phyloP scores from a whole-genome alignment of 2,888 invertebrate species.

The Toxonevra muliebris region DNA sequence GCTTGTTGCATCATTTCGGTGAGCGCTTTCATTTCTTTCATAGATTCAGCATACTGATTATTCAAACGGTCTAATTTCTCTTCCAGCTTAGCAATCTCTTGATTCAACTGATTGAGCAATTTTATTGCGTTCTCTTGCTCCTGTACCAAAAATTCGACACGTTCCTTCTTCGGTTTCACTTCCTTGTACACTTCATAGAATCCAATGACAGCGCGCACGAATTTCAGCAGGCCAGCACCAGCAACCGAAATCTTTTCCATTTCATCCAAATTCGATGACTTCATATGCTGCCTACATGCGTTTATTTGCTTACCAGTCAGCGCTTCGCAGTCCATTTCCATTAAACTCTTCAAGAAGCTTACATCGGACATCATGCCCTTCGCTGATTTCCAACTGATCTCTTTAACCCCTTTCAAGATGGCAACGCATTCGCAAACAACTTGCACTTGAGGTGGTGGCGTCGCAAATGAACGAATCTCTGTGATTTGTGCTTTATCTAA shows the following conservation, averaged over 20 bases:
- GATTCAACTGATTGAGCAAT: conserved; percentile 76
- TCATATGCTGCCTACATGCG: conserved; percentile 77
- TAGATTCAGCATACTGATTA: conserved; percentile 79
- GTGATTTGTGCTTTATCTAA: conserved; percentile 91
- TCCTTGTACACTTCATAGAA: conserved; percentile 89
- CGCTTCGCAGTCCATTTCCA: conserved; percentile 86
- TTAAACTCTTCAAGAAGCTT: conserved; percentile 79
- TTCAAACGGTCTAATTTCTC: conserved; percentile 75
- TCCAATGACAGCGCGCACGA: conserved; percentile 86
- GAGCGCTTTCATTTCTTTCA: conserved; percentile 67
- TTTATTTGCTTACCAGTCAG: conserved; percentile 78
- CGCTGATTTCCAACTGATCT: conserved; percentile 90
- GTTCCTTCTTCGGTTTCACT: conserved; percentile 85
- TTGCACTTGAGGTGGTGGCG: conserved; percentile 90
- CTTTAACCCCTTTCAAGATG: conserved; percentile 82
- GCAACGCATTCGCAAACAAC: conserved; percentile 90
- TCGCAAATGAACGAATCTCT: conserved; percentile 90
- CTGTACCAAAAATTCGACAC: conserved; percentile 78
- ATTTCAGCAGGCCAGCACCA: conserved; percentile 84
- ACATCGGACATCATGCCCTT: conserved; percentile 94
- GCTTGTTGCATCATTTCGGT: conserved; percentile 64
- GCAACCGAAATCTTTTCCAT: conserved; percentile 88
- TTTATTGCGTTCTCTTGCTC: conserved; percentile 72
- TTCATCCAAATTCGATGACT: conserved; percentile 76
- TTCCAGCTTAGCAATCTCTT: conserved; percentile 79